Evolutionary conservation across 2,888 invertebrate species (phyloP).

Genomic region (Dioctria rufipes): DNA sequence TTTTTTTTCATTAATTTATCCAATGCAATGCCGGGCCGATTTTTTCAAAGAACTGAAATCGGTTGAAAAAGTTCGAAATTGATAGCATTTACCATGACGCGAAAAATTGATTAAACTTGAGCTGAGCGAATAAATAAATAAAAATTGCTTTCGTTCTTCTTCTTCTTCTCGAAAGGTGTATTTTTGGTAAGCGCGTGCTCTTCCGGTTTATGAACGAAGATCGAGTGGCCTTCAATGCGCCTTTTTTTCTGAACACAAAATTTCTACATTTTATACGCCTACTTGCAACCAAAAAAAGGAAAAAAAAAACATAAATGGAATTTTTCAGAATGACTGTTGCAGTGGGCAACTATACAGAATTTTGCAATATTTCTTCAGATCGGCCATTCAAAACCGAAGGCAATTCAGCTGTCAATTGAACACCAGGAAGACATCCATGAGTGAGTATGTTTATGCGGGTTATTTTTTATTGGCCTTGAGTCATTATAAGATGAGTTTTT

Average conservation of each 20-base stretch:
- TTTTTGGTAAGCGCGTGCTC: not conserved
- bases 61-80: no score
- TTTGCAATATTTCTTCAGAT: slow-evolving; percentile 15
- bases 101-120: no score
- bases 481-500: no score
- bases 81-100: no score
- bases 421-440: slow-evolving; percentile 12
- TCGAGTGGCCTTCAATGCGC: slow-evolving; percentile 15
- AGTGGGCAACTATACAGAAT: slow-evolving; percentile 15
- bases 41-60: no score
- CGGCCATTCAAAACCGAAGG: slow-evolving; percentile 8
- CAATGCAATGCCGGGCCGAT: no score
- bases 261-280: slow-evolving; percentile 23
- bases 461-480: no score
- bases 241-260: not conserved
- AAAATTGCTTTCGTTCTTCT: no score
- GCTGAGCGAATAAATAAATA: no score
- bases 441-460: no score
- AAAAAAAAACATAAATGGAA: not conserved
- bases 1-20: no score
- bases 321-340: not conserved
- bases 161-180: not conserved
- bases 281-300: not conserved
- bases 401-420: slow-evolving; percentile 14
- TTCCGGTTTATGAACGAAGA: slow-evolving; percentile 4